Base-by-base conservation (phyloP, 2,888 invertebrate species). In the Chalcosyrphus nemorum region DNA sequence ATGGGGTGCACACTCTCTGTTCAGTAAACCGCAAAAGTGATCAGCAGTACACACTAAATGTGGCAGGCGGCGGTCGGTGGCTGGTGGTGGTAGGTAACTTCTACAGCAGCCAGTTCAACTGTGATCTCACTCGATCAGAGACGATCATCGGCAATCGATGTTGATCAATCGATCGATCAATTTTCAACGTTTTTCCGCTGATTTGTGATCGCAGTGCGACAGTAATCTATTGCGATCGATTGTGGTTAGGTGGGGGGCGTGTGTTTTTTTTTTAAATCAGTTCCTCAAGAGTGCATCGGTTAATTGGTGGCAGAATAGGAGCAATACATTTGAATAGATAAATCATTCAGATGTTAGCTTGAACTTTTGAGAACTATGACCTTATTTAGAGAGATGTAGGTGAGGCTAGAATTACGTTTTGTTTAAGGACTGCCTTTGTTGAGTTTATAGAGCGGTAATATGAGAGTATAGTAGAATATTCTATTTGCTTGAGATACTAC, bases 101-200 rank as follows among this genome's bases (percentile, higher is more conserved):
- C 54, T 15, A 27, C 57, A 17, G 65, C 74, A 59, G 77, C 61
- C 52, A 19, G 17, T 45, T 66, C 61, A 77, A 78, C 56, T 75
- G 71, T 50, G 68, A 82, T 72, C 59, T 82, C 54, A 71, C 63
- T 74, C 68, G 65, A 74, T 52, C 54, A 32, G 54, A 19, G 70
- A 61, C 52, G 56, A 78, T 76, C 65, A 70, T 74, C 56, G 80
- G 74, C 74, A 52, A 84, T 84, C 70, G 63, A 52, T 74, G 41
- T 80, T 75, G 80, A 84, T 84, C 84, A 84, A 75, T 45, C 68
- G 84, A 70, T 80, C 84, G 80, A 84, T 84, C 59, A 68, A 68
- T 84, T 84, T 81, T 76, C 68, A 78, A 32, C 80, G 78, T 84
- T 84, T 84, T 84, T 75, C 84, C 59, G 70, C 80, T 65, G 63